Percentiles rank a stretch among this genome's conserved stretches.
phyloP scores from a whole-genome alignment of 2,888 invertebrate species.

The Mechanitis mazaeus region DNA sequence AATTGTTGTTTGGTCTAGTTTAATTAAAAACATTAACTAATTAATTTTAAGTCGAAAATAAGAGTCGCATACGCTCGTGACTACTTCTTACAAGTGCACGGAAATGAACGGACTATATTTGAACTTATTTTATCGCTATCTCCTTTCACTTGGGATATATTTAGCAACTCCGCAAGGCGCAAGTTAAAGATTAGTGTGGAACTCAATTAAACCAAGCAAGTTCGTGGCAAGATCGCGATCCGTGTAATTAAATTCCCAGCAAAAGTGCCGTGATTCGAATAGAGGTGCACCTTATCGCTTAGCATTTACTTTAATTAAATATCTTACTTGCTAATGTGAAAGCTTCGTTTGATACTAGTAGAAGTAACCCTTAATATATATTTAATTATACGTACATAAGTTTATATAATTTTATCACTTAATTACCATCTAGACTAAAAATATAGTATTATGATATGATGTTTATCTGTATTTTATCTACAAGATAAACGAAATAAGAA shows the following conservation, averaged over 20 bases:
- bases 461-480: too few relatives aligned
- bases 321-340: conserved; percentile 21
- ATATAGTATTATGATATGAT: too few relatives aligned
- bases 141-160: conserved; percentile 32
- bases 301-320: conserved; percentile 27
- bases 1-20: too few relatives aligned
- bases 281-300: conserved; percentile 15
- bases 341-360: conserved; percentile 18
- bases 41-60: too few relatives aligned
- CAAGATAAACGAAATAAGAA: too few relatives aligned
- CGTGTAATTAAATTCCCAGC: conserved; percentile 65
- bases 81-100: too few relatives aligned
- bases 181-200: conserved; percentile 63
- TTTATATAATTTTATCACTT: too few relatives aligned
- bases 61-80: too few relatives aligned
- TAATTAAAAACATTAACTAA: too few relatives aligned
- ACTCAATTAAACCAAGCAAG: conserved; percentile 66
- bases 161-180: conserved; percentile 34
- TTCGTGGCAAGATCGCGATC: conserved; percentile 56
- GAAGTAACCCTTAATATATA: background rate
- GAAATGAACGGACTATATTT: background rate
- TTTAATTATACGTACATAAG: too few relatives aligned
- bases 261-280: conserved; percentile 64
- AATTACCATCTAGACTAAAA: too few relatives aligned
- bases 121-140: conserved; percentile 12